These are phyloP conservation scores for Takifugu rubripes DNA, from an alignment of 2,797 vertebrate species.

Conservation along the genomic window DNA sequence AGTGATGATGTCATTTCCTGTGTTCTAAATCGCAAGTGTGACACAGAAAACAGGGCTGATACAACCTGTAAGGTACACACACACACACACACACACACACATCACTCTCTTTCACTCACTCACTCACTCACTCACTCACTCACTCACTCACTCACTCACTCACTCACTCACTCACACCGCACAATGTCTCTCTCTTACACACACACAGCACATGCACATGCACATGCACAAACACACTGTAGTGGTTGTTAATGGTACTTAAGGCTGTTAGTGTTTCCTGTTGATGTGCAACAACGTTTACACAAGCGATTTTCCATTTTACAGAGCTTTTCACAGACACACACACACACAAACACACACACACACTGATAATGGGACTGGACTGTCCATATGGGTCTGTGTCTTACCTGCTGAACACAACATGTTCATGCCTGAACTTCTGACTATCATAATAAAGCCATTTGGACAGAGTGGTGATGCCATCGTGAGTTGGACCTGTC, in stretches of 20 bases:
- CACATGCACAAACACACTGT: slow-evolving; percentile 5
- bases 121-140: no score
- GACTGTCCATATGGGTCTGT: not conserved
- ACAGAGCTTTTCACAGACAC: slow-evolving; percentile 19
- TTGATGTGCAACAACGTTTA: slow-evolving; percentile 48
- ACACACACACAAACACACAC: not conserved
- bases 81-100: no score
- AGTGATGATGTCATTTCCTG: no score
- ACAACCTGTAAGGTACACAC: no score
- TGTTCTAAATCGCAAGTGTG: no score
- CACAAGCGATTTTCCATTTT: slow-evolving; percentile 58
- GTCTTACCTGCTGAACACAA: not conserved
- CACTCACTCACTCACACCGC: not conserved
- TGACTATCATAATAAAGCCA: no score
- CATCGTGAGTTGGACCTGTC: no score
- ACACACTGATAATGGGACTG: slow-evolving; percentile 1
- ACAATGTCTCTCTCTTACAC: slow-evolving; percentile 4
- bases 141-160: slow-evolving; percentile 2
- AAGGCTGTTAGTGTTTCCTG: slow-evolving; percentile 56
- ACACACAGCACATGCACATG: slow-evolving; percentile 1
- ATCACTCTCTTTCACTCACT: no score
- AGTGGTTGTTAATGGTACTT: slow-evolving; percentile 45
- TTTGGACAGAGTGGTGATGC: no score
- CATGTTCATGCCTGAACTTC: no score
- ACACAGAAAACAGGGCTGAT: no score